phyloP scores from a whole-genome alignment of 2,797 vertebrate genomes.

The Cryptoblepharus egeriae region DNA sequence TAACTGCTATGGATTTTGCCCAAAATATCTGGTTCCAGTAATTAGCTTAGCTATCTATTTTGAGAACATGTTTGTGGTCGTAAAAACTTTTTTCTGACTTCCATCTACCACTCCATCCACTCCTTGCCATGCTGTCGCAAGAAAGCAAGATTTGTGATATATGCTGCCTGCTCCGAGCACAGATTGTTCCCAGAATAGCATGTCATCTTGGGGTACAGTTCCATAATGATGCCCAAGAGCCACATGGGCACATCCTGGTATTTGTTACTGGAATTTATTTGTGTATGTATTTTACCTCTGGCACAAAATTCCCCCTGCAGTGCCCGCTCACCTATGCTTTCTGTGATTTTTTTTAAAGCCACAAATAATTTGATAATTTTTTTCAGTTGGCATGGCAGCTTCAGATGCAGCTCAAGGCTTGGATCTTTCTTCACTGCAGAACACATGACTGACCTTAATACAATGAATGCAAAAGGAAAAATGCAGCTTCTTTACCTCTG shows the following conservation, averaged over 20 bases:
- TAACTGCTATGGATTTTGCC: too few species aligned
- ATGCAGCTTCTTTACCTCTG: neutral
- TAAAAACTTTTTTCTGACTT: neutral
- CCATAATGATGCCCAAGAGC: conserved; percentile 46
- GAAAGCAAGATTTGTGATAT: accelerated
- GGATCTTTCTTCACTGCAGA: conserved; percentile 5
- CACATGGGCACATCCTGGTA: conserved; percentile 11
- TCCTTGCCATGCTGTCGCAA: conserved; percentile 44
- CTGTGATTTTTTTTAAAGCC: neutral
- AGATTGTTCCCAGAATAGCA: conserved; percentile 63
- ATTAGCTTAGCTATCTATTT: neutral
- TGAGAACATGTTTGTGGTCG: neutral
- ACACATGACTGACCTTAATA: conserved; percentile 20
- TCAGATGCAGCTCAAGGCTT: conserved; percentile 31
- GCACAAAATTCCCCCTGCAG: conserved; percentile 56
- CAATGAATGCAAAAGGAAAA: neutral
- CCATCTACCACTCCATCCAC: conserved; percentile 1
- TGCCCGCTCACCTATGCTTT: conserved; percentile 43
- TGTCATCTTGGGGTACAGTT: conserved; percentile 52
- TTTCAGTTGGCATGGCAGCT: conserved; percentile 28
- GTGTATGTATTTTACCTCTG: conserved; percentile 56
- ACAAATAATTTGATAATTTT: neutral
- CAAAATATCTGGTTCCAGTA: too few species aligned
- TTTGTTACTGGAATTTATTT: conserved; percentile 56
- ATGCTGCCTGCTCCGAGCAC: conserved; percentile 14